These are phyloP conservation scores for Porphyrio hochstetteri DNA, from an alignment of 2,113 vertebrate species.

Conservation along the genomic window DNA sequence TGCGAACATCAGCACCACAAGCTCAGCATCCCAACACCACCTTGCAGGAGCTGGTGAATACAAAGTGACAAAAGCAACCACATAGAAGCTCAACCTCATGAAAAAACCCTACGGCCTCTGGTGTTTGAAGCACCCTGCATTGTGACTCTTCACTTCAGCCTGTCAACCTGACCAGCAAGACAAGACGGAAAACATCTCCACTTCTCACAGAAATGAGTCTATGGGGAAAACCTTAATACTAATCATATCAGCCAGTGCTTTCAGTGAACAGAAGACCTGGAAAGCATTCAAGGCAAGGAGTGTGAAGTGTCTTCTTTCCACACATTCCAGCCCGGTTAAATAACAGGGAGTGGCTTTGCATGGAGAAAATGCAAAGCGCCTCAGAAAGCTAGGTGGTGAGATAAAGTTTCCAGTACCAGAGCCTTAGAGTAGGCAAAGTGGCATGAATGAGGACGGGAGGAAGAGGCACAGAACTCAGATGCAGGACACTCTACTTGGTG, in stretches of 20 bases:
- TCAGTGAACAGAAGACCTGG: neutral
- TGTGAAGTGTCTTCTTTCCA: constrained; percentile 44
- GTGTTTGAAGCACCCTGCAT: neutral
- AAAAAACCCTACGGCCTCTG: neutral
- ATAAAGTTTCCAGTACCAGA: constrained; percentile 1
- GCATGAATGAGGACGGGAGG: neutral
- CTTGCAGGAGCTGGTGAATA: accelerated
- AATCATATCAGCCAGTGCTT: neutral
- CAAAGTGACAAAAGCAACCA: neutral
- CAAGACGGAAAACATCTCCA: constrained; percentile 22
- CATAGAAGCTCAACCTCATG: neutral
- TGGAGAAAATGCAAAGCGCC: constrained; percentile 26
- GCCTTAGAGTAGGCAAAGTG: neutral
- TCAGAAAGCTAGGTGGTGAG: constrained; percentile 26
- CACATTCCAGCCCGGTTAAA: constrained; percentile 38
- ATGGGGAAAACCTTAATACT: neutral
- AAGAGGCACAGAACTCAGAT: neutral
- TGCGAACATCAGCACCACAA: neutral
- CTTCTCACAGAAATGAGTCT: neutral
- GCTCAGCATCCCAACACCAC: neutral
- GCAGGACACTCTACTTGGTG: neutral
- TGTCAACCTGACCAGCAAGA: neutral
- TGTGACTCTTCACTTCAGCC: neutral
- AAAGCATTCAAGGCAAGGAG: constrained; percentile 43
- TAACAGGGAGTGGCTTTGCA: constrained; percentile 45